Percentiles rank a stretch among this genome's conserved stretches.
phyloP scores from a whole-genome alignment of 2,888 invertebrate species.

The Epinotia nisella region DNA sequence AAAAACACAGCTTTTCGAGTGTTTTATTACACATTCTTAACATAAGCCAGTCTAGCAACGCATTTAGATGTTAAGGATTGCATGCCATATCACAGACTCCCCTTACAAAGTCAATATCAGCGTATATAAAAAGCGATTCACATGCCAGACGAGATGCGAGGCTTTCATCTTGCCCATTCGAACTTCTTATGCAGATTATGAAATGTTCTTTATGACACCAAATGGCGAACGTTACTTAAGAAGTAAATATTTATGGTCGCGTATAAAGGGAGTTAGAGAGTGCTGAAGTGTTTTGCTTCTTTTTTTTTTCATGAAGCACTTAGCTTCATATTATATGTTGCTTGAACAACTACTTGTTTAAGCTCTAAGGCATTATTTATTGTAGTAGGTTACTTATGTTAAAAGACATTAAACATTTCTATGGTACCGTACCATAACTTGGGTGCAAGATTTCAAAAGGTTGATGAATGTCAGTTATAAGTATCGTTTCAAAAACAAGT shows the following conservation, averaged over 20 bases:
- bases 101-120: conserved; percentile 69
- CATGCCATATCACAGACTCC: conserved; percentile 19
- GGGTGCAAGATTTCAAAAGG: no score
- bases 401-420: no score
- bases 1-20: no score
- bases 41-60: neutral
- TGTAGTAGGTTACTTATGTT: no score
- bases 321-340: neutral
- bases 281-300: conserved; percentile 30
- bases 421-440: no score
- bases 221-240: conserved; percentile 80
- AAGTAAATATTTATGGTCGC: conserved; percentile 72
- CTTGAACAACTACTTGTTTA: neutral
- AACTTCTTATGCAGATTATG: conserved; percentile 83
- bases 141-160: conserved; percentile 76
- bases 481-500: no score
- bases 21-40: neutral
- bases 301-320: conserved; percentile 13
- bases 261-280: conserved; percentile 23
- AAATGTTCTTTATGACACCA: conserved; percentile 81
- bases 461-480: no score
- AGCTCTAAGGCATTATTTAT: no score
- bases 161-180: conserved; percentile 81
- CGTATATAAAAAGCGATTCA: conserved; percentile 78
- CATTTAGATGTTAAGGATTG: neutral